Evolutionary conservation across 2,113 vertebrate species (phyloP).

Genomic region (Nycticryphes semicollaris): DNA sequence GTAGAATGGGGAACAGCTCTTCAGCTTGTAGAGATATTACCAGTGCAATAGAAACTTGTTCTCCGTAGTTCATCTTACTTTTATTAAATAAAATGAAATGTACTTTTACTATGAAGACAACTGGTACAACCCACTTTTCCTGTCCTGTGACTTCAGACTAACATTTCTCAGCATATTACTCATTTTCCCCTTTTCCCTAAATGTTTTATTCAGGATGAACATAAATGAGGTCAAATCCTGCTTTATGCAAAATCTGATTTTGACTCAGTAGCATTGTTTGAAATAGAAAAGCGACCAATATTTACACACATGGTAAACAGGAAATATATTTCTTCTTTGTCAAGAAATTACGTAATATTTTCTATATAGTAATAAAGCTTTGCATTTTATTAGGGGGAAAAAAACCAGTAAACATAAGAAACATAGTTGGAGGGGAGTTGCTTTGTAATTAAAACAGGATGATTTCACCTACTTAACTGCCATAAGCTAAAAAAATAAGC

Average conservation of each 20-base stretch:
- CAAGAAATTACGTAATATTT: conserved; percentile 4
- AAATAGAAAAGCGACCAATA: conserved; percentile 3
- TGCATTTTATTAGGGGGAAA: conserved; percentile 5
- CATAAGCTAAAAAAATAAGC: neutral
- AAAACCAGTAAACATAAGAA: conserved; percentile 6
- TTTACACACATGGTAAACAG: neutral
- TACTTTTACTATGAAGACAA: neutral
- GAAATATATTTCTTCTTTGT: conserved; percentile 23
- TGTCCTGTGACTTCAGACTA: neutral
- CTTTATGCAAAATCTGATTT: neutral
- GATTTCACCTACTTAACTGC: conserved; percentile 50
- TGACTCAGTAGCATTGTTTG: neutral
- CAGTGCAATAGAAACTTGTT: neutral
- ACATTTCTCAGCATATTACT: conserved; percentile 5
- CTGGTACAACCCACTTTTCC: neutral
- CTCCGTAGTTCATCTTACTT: neutral
- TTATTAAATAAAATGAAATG: neutral
- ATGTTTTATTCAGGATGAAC: neutral
- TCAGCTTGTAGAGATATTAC: neutral
- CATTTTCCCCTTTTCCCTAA: neutral
- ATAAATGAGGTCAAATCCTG: neutral
- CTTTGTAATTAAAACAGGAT: conserved; percentile 46
- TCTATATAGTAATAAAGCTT: neutral
- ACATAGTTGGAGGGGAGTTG: neutral
- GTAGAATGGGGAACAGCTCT: neutral